Evolutionary conservation across 2,113 vertebrate genomes (phyloP).

Genomic region (Regulus satrapa): DNA sequence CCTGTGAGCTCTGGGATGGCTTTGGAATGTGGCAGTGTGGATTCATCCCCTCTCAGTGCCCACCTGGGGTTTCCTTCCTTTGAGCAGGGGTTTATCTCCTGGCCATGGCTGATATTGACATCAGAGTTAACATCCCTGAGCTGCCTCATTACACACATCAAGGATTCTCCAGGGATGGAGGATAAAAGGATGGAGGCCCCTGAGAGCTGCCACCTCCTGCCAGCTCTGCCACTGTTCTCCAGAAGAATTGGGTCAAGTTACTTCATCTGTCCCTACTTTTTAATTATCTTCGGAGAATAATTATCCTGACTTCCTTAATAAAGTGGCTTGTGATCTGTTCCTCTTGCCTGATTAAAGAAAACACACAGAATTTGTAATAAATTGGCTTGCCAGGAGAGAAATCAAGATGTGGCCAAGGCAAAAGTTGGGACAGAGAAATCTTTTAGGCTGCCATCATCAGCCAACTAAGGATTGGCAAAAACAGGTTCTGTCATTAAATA

Average conservation of each 20-base stretch:
- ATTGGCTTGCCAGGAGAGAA: neutral
- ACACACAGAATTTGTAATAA: neutral
- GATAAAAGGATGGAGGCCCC: neutral
- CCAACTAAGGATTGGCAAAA: neutral
- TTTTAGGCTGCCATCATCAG: neutral
- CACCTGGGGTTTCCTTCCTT: fast-evolving
- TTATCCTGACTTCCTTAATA: neutral
- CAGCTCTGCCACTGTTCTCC: neutral
- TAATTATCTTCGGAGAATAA: conserved; percentile 10
- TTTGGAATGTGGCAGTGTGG: neutral
- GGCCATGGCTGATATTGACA: neutral
- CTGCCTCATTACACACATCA: neutral
- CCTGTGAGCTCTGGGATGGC: neutral
- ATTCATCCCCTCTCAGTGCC: neutral
- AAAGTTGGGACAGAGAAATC: neutral
- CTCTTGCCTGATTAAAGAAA: neutral
- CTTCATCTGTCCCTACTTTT: neutral
- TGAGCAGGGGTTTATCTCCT: neutral
- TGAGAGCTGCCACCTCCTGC: neutral
- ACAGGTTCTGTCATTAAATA: neutral
- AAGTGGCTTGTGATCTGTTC: neutral
- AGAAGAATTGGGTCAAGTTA: neutral
- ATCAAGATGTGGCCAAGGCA: neutral
- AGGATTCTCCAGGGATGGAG: neutral
- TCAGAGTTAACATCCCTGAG: neutral